These are phyloP conservation scores for Oryzias dopingdopingensis DNA, from an alignment of 2,797 vertebrate genomes.

Conservation along the genomic window DNA sequence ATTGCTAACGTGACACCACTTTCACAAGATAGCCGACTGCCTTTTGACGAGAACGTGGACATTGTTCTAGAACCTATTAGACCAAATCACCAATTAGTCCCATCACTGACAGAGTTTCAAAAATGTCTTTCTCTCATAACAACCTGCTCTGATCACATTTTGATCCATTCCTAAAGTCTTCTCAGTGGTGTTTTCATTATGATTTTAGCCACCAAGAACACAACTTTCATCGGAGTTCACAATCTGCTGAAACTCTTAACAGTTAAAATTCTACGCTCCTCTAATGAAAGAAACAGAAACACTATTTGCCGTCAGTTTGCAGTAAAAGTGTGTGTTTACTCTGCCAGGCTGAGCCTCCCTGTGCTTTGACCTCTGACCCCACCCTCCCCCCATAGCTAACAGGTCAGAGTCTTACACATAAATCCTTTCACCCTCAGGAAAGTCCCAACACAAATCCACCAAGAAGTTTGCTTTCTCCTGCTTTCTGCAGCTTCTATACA, in stretches of 20 bases:
- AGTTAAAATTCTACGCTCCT: slow-evolving; percentile 27
- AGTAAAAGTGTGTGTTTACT: slow-evolving; percentile 47
- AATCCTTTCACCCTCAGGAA: slow-evolving; percentile 19
- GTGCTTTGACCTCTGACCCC: slow-evolving; percentile 61
- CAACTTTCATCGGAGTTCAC: slow-evolving; percentile 9
- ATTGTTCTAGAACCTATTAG: slow-evolving; percentile 19
- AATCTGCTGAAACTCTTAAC: slow-evolving; percentile 35
- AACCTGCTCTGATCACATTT: too few relatives aligned
- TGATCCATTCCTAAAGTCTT: too few relatives aligned
- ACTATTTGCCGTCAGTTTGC: slow-evolving; percentile 4
- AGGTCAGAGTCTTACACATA: slow-evolving; percentile 26
- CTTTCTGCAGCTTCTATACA: neutral
- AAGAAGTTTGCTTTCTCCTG: neutral
- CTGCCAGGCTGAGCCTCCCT: slow-evolving; percentile 30
- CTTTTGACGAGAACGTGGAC: slow-evolving; percentile 3
- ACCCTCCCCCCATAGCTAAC: slow-evolving; percentile 17
- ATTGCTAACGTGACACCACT: slow-evolving; percentile 26
- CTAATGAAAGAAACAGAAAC: slow-evolving; percentile 21
- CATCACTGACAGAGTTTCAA: slow-evolving; percentile 22
- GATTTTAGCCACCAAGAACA: neutral
- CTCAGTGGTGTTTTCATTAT: too few relatives aligned
- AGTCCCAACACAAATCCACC: slow-evolving; percentile 12
- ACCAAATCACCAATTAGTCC: slow-evolving; percentile 29
- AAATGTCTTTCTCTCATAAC: too few relatives aligned
- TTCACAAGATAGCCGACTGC: slow-evolving; percentile 1